phyloP scores from a whole-genome alignment of 2,888 invertebrate genomes.

The Hypomecis punctinalis region DNA sequence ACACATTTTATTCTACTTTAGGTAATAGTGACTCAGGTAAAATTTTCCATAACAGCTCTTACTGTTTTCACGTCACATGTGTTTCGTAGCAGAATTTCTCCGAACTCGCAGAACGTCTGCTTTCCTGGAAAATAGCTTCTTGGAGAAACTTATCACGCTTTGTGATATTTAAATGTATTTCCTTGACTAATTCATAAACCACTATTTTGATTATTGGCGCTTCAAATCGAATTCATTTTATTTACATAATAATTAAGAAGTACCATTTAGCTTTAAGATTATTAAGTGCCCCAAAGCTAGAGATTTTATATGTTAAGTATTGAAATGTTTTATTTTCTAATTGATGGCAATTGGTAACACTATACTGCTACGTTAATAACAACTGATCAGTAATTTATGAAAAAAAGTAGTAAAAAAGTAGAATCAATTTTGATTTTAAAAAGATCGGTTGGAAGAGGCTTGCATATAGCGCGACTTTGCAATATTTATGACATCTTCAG shows the following conservation, averaged over 20 bases:
- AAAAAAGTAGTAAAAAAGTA: too few relatives aligned
- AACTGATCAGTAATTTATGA: too few relatives aligned
- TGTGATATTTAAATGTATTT: conserved; percentile 30
- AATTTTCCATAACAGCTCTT: background rate
- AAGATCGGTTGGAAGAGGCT: too few relatives aligned
- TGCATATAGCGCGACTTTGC: too few relatives aligned
- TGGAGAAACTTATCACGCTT: conserved; percentile 13
- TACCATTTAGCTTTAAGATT: background rate
- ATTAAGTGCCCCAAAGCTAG: too few relatives aligned
- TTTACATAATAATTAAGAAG: background rate
- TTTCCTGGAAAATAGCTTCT: conserved; percentile 17
- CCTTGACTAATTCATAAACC: conserved; percentile 3
- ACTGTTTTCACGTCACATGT: conserved; percentile 14
- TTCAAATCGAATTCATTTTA: background rate
- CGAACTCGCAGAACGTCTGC: conserved; percentile 25
- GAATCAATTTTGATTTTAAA: too few relatives aligned
- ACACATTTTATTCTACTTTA: too few relatives aligned
- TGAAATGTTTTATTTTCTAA: too few relatives aligned
- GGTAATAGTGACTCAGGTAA: background rate
- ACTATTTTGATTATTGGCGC: background rate
- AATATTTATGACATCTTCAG: too few relatives aligned
- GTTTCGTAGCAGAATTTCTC: conserved; percentile 15
- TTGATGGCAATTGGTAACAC: too few relatives aligned
- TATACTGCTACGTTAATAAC: too few relatives aligned
- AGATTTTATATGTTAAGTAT: too few relatives aligned